Conservation (phyloP, 1,140 invertebrate species). For the Neodiprion pinetum region DNA sequence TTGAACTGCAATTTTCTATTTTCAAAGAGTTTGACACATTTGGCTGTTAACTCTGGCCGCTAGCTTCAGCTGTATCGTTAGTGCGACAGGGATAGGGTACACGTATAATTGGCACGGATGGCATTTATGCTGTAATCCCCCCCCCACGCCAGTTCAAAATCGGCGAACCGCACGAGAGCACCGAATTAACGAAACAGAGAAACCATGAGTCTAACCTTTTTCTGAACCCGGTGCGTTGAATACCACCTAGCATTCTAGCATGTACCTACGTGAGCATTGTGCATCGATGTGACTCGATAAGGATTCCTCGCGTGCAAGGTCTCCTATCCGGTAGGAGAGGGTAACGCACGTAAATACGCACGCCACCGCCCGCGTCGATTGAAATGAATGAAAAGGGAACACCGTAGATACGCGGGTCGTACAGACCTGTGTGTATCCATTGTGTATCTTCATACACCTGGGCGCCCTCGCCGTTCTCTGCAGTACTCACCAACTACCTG, state of each 20-base stretch:
- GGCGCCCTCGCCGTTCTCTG: not conserved
- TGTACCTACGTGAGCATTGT: not conserved
- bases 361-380: not conserved
- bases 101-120: too few species aligned
- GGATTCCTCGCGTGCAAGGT: conserved; percentile 1
- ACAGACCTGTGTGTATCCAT: not conserved
- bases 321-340: conserved; percentile 20
- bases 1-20: too few species aligned
- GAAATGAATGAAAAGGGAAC: not conserved
- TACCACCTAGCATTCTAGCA: not conserved
- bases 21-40: too few species aligned
- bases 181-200: conserved; percentile 29
- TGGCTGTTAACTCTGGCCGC: too few species aligned
- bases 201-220: conserved; percentile 29
- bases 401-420: not conserved
- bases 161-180: not conserved
- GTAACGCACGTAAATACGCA: conserved; percentile 7
- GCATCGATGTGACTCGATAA: conserved; percentile 1
- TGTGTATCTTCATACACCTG: not conserved
- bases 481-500: not conserved
- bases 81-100: too few species aligned
- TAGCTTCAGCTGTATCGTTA: too few species aligned
- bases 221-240: not conserved
- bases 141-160: too few species aligned
- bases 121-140: too few species aligned